A percentile compares a stretch with the other conserved stretches of the same genome.
Evolutionary conservation across 2,797 vertebrate species (phyloP).

Genomic region (Miichthys miiuy): DNA sequence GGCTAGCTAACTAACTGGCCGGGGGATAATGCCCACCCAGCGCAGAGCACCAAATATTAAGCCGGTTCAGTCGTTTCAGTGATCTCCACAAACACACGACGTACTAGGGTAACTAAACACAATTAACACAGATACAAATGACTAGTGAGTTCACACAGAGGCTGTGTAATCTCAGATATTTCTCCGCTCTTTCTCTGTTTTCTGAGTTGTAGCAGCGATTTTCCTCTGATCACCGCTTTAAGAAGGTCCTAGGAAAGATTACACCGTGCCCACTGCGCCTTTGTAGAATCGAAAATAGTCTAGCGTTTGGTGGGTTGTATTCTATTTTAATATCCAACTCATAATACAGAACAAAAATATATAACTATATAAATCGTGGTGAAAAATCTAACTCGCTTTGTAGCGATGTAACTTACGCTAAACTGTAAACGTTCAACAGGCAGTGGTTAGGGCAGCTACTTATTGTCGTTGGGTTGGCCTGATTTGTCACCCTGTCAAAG

Average conservation of each 20-base stretch:
- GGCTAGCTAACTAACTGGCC: conserved; percentile 80
- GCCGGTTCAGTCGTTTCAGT: conserved; percentile 63
- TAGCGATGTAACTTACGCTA: neutral
- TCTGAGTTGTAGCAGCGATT: conserved; percentile 86
- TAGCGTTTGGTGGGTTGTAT: neutral
- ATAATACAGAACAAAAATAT: neutral
- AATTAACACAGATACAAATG: conserved; percentile 62
- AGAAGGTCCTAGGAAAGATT: conserved; percentile 86
- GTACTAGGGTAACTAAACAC: conserved; percentile 56
- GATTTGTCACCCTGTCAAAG: conserved; percentile 15
- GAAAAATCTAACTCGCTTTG: neutral
- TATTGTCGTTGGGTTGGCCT: conserved; percentile 39
- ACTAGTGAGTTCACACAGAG: conserved; percentile 54
- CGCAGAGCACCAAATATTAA: conserved; percentile 56
- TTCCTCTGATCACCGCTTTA: conserved; percentile 87
- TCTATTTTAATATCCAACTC: neutral
- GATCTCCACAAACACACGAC: conserved; percentile 50
- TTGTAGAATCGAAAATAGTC: conserved; percentile 58
- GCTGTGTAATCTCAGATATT: conserved; percentile 62
- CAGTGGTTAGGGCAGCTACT: conserved; percentile 54
- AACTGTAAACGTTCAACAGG: conserved; percentile 27
- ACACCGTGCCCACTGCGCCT: conserved; percentile 81
- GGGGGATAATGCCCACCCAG: conserved; percentile 81
- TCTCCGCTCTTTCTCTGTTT: conserved; percentile 78
- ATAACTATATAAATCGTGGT: accelerated